Evolutionary conservation across 2,797 vertebrate species (phyloP).

Genomic region (Ceyx erithaca): DNA sequence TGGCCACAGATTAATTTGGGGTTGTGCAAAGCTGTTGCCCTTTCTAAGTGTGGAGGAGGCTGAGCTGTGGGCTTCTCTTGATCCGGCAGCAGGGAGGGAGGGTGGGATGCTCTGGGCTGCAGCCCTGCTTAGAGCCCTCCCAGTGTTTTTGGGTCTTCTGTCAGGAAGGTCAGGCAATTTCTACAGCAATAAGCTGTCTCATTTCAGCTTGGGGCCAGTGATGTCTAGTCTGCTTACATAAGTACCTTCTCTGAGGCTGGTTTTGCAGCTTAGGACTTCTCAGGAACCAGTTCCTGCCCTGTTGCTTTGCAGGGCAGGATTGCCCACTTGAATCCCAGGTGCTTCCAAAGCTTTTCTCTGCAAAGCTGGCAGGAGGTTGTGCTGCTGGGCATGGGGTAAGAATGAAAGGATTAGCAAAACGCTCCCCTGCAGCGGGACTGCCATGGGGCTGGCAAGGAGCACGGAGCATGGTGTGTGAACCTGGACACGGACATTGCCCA

Average conservation of each 20-base stretch:
- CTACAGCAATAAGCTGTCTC: background rate
- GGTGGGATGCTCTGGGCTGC: background rate
- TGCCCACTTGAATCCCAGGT: background rate
- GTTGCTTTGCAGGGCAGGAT: fast-evolving
- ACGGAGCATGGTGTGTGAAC: fast-evolving
- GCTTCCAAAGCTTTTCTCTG: background rate
- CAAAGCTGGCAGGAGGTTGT: background rate
- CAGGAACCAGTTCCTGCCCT: background rate
- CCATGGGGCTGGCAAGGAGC: background rate
- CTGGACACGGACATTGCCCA: background rate
- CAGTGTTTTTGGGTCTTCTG: background rate
- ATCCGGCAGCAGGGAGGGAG: background rate
- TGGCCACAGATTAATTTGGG: background rate
- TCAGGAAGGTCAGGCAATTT: background rate
- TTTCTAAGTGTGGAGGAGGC: background rate
- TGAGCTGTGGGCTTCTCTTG: fast-evolving
- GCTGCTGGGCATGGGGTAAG: background rate
- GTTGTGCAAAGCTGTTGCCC: background rate
- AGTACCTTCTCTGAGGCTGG: background rate
- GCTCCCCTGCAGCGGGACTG: background rate
- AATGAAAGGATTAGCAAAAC: slow-evolving; percentile 8
- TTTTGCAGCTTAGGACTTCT: background rate
- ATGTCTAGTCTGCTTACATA: background rate
- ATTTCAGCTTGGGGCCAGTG: background rate
- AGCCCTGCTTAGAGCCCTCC: background rate